Evolutionary conservation across 2,888 invertebrate genomes (phyloP).

Genomic region (Tenthredo amoena): DNA sequence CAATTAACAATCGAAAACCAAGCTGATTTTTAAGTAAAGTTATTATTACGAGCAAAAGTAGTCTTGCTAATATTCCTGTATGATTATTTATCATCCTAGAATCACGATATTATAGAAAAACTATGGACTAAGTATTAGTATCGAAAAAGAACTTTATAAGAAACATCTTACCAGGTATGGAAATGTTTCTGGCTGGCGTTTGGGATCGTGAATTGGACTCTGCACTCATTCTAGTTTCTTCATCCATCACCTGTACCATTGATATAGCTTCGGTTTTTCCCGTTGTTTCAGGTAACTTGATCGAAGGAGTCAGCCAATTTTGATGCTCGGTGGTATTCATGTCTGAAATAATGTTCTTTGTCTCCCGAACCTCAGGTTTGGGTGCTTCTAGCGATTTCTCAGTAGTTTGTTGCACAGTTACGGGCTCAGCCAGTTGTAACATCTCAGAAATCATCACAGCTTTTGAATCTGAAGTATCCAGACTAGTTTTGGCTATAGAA

Average conservation of each 20-base stretch:
- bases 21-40: background rate
- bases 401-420: background rate
- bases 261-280: constrained; percentile 69
- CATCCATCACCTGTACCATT: constrained; percentile 78
- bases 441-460: constrained; percentile 41
- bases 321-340: constrained; percentile 61
- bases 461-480: background rate
- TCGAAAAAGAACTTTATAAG: background rate
- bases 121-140: background rate
- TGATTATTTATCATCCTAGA: background rate
- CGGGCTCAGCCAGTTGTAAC: constrained; percentile 14
- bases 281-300: constrained; percentile 67
- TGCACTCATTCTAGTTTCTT: constrained; percentile 80
- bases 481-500: background rate
- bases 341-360: constrained; percentile 15
- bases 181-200: constrained; percentile 75
- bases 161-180: constrained; percentile 68
- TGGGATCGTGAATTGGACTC: constrained; percentile 76
- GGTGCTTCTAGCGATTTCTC: background rate
- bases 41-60: background rate
- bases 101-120: background rate
- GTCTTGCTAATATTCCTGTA: background rate
- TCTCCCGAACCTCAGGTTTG: constrained; percentile 11
- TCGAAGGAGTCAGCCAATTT: constrained; percentile 74
- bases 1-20: background rate